Conservation (phyloP, 1,140 invertebrate species). For the Papilio machaon region DNA sequence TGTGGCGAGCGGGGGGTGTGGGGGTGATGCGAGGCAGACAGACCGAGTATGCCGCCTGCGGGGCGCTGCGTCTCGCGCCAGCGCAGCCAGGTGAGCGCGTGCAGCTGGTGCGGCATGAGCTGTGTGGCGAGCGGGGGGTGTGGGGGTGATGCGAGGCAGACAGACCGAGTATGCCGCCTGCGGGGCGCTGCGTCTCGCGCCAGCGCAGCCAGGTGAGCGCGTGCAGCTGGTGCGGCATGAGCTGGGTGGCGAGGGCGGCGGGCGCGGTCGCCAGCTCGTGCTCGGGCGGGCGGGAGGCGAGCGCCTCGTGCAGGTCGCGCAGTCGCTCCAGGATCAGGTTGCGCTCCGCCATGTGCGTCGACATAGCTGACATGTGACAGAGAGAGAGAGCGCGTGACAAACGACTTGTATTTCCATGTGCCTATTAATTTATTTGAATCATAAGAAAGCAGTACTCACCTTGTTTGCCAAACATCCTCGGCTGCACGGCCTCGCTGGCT, state of each 20-base stretch:
- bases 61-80: slow-evolving; percentile 95
- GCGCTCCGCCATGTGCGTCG: slow-evolving; percentile 84
- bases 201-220: slow-evolving; percentile 94
- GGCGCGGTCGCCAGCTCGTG: slow-evolving; percentile 84
- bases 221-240: slow-evolving; percentile 94
- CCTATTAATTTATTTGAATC: not conserved
- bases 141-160: not conserved
- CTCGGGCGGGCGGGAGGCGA: slow-evolving; percentile 85
- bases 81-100: slow-evolving; percentile 93
- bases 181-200: slow-evolving; percentile 92
- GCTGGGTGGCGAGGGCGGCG: slow-evolving; percentile 82
- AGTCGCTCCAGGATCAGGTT: slow-evolving; percentile 88
- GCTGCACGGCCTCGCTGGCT: slow-evolving; percentile 78
- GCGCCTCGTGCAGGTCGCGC: slow-evolving; percentile 88
- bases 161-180: slow-evolving; percentile 87
- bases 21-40: slow-evolving; percentile 41
- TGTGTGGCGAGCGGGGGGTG: slow-evolving; percentile 85
- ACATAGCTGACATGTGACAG: slow-evolving; percentile 76
- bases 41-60: slow-evolving; percentile 87
- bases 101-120: slow-evolving; percentile 93
- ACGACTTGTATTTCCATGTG: not conserved
- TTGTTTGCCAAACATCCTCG: slow-evolving; percentile 81
- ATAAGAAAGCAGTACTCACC: slow-evolving; percentile 51
- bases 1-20: slow-evolving; percentile 85
- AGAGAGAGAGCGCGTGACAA: too few species aligned